These are phyloP conservation scores for Orientallactaga bullata DNA, from an alignment of 2,113 vertebrate species.

Conservation along the genomic window DNA sequence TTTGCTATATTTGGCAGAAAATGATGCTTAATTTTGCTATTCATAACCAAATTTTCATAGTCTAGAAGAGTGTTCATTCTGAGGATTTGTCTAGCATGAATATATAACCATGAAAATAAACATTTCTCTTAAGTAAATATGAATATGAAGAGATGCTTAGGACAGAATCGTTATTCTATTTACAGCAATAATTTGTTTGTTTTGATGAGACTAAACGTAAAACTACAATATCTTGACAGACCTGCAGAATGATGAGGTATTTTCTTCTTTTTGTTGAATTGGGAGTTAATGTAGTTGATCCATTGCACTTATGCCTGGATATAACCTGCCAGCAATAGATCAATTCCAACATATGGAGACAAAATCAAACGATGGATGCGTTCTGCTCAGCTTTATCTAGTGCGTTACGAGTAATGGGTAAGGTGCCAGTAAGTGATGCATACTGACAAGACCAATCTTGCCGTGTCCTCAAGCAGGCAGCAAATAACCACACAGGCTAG, in stretches of 20 bases:
- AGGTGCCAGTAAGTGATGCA: not conserved
- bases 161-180: not conserved
- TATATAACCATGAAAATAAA: not conserved
- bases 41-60: not conserved
- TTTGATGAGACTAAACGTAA: not conserved
- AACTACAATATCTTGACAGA: not conserved
- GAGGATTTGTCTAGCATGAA: not conserved
- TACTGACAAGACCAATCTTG: not conserved
- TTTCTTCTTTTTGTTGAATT: not conserved
- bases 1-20: not conserved
- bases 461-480: not conserved
- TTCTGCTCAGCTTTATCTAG: not conserved
- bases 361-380: constrained; percentile 26
- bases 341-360: constrained; percentile 26
- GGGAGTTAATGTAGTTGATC: not conserved
- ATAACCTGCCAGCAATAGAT: constrained; percentile 33
- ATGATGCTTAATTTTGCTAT: not conserved
- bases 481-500: not conserved
- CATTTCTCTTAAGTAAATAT: constrained; percentile 14
- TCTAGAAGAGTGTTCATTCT: not conserved
- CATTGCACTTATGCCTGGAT: constrained; percentile 18
- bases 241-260: not conserved
- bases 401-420: not conserved
- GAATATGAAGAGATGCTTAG: not conserved
- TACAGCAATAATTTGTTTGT: not conserved